Conservation (phyloP, 1,140 invertebrate species). For the Platyscapa corneri region DNA sequence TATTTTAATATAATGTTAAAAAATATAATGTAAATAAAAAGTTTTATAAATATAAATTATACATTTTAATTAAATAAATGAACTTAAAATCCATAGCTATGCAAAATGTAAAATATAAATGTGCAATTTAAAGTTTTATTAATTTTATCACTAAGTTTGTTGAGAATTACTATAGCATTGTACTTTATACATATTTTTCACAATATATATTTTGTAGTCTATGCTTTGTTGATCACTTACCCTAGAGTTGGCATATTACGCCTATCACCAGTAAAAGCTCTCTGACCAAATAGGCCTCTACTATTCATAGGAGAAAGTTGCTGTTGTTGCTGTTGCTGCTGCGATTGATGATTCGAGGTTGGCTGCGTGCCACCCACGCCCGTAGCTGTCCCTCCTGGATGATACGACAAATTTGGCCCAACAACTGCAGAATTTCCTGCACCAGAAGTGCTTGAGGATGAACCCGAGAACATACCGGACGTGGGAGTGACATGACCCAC, state of each 20-base stretch:
- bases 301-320: slow-evolving; percentile 80
- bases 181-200: too few relatives aligned
- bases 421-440: slow-evolving; percentile 69
- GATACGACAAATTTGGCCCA: slow-evolving; percentile 66
- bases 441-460: slow-evolving; percentile 72
- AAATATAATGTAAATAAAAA: too few relatives aligned
- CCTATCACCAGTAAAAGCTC: slow-evolving; percentile 85
- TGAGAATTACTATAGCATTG: too few relatives aligned
- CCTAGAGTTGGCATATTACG: slow-evolving; percentile 83
- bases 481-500: slow-evolving; percentile 84
- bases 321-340: slow-evolving; percentile 75
- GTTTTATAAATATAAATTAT: neutral
- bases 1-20: too few relatives aligned
- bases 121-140: too few relatives aligned
- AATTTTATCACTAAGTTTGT: too few relatives aligned
- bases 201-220: neutral
- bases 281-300: slow-evolving; percentile 83
- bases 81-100: too few relatives aligned
- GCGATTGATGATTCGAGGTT: slow-evolving; percentile 70
- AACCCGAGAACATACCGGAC: slow-evolving; percentile 78
- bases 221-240: slow-evolving; percentile 67
- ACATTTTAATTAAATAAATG: neutral
- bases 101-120: too few relatives aligned
- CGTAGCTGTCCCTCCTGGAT: slow-evolving; percentile 61
- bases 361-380: slow-evolving; percentile 63